These are phyloP conservation scores for Drosophila emarginata DNA, from an alignment of 2,888 invertebrate genomes.

Conservation along the genomic window DNA sequence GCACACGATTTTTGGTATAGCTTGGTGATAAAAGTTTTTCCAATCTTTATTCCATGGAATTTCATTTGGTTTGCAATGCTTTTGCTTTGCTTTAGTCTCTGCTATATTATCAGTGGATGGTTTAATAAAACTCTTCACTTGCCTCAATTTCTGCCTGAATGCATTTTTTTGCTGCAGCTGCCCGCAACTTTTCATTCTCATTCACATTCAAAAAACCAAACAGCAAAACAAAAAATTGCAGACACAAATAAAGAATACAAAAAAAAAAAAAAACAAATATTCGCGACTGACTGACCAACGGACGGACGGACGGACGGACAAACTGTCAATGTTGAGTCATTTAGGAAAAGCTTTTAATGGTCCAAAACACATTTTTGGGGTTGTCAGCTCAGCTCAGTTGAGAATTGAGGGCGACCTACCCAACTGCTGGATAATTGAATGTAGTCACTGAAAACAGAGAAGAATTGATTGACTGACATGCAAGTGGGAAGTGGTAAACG, in stretches of 20 bases:
- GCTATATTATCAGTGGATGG: background rate
- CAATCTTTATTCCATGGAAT: background rate
- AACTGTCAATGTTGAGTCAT: constrained; percentile 59
- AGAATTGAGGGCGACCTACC: constrained; percentile 12
- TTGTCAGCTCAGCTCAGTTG: constrained; percentile 38
- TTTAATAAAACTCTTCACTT: background rate
- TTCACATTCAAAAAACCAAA: constrained; percentile 47
- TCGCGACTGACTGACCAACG: constrained; percentile 16
- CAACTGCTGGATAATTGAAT: constrained; percentile 47
- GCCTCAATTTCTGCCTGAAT: constrained; percentile 13
- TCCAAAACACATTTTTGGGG: constrained; percentile 49
- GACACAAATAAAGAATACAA: constrained; percentile 13
- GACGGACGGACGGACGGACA: background rate
- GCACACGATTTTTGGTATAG: background rate
- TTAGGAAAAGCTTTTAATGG: constrained; percentile 67
- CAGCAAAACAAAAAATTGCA: background rate
- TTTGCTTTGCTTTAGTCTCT: background rate
- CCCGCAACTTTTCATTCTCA: constrained; percentile 22
- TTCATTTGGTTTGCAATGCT: background rate
- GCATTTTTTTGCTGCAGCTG: constrained; percentile 17
- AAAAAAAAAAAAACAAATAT: constrained; percentile 42
- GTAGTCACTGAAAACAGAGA: constrained; percentile 52
- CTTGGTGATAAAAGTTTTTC: background rate
- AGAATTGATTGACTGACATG: constrained; percentile 13
- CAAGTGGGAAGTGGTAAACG: background rate